Base-by-base conservation (phyloP, 2,113 vertebrate genomes). In the Phyllostomus hastatus region DNA sequence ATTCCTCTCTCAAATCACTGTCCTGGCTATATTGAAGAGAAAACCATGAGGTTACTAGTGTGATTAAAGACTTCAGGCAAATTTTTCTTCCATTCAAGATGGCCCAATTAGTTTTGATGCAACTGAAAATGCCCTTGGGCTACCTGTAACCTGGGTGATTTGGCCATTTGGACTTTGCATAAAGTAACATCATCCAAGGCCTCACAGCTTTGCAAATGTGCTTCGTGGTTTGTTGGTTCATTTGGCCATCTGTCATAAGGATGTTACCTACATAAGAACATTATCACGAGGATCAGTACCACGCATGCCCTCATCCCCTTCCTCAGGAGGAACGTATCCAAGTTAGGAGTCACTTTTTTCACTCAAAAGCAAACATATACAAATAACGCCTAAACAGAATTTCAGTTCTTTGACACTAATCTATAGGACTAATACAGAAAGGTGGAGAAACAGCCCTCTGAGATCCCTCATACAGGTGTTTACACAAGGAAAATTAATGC, bases 1-100 rank as follows among this genome's bases (percentile, higher is more conserved):
- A 95, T 83, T 46, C 48, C 48, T 89, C 54, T 95, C 91, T 69
- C 85, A 75, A 75, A 75, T 89, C 28, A 91, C 12, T 72, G 80
- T 20, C 14, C 24, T 59, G 33, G 57, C 73, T 69, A 64, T 61
- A 48, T 52, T 48, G 16, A 96, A 75, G 16, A 87, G 79, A 95
- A 96, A 92, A 59, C 70, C 59, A 57, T 81, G 92, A 94, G 33
- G 90, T 72, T 81, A 84, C 35, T 38, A 38, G 64, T 82, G 48
- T 95, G 91, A 94, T 95, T 95, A 88, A 95, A 95, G 84, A 89
- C 95, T 85, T 90, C 24, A 59, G 78, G 92, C 72, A 89, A 97
- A 76, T 93, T 87, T 87, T 96, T 95, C 64, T 93, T 92, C 52
- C 73, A 28, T 92, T 92, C 48, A 95, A 84, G 82, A 79, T 61